These are phyloP conservation scores for Fistularia tabacaria DNA, from an alignment of 2,797 vertebrate species.

Conservation along the genomic window DNA sequence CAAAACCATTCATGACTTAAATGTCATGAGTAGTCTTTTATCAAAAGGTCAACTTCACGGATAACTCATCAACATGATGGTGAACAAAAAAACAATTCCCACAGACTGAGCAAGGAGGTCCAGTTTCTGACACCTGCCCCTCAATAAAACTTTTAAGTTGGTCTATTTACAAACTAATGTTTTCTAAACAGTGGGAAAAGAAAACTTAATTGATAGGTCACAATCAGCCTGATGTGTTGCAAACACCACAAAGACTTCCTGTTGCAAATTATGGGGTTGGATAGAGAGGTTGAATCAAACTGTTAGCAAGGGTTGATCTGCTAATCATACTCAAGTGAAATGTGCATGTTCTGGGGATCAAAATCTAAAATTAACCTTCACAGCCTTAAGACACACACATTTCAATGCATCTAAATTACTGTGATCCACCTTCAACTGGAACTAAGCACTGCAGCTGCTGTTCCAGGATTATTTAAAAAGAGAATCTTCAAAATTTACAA, in stretches of 20 bases:
- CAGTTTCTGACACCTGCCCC: no score
- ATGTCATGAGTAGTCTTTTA: no score
- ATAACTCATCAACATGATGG: no score
- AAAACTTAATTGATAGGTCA: slow-evolving; percentile 40
- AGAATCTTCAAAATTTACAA: no score
- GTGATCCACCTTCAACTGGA: slow-evolving; percentile 27
- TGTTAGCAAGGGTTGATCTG: slow-evolving; percentile 55
- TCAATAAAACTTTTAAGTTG: no score
- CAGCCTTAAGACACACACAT: no score
- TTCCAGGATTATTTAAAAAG: neutral
- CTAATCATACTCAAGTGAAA: slow-evolving; percentile 66
- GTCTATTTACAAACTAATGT: no score
- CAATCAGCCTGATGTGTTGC: slow-evolving; percentile 51
- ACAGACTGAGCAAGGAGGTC: no score
- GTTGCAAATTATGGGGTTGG: slow-evolving; percentile 71
- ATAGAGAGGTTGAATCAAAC: slow-evolving; percentile 52
- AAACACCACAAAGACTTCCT: slow-evolving; percentile 65
- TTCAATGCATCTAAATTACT: slow-evolving; percentile 16
- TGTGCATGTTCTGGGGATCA: slow-evolving; percentile 37
- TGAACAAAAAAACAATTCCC: no score
- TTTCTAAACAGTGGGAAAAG: slow-evolving; percentile 7
- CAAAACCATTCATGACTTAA: no score
- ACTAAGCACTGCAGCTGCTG: slow-evolving; percentile 3
- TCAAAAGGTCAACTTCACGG: no score
- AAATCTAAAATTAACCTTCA: slow-evolving; percentile 54